A percentile compares a stretch with the other conserved stretches of the same genome.
Evolutionary conservation across 2,113 vertebrate genomes (phyloP).

Genomic region (Chunga burmeisteri): DNA sequence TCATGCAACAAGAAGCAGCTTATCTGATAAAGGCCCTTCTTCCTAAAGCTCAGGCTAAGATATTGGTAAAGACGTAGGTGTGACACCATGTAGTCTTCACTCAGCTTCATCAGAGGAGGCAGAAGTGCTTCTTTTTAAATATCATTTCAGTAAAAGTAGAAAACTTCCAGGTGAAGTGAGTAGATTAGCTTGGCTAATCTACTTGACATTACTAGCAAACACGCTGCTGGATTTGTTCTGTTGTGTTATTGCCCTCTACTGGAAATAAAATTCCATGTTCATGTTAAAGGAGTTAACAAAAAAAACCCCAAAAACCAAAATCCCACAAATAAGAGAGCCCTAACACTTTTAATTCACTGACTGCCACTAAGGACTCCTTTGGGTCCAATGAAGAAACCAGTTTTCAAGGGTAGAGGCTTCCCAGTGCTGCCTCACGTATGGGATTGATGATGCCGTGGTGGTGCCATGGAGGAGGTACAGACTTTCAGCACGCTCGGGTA

Average conservation of each 20-base stretch:
- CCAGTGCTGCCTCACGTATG: accelerated
- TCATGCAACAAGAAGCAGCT: background rate
- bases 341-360: background rate
- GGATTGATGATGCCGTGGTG: background rate
- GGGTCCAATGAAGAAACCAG: background rate
- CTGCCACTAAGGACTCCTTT: background rate
- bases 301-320: background rate
- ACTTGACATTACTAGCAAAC: background rate
- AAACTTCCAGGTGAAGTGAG: background rate
- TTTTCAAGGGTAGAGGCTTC: background rate
- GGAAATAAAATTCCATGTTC: background rate
- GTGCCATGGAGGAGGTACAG: background rate
- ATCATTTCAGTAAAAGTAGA: background rate
- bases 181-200: background rate
- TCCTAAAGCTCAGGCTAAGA: background rate
- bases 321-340: background rate
- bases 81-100: background rate
- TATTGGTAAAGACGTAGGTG: background rate
- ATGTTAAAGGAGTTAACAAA: background rate
- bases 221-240: background rate
- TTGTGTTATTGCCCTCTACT: slow-evolving; percentile 42
- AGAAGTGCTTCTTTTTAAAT: background rate
- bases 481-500: background rate
- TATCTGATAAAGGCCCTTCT: background rate
- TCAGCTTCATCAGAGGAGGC: background rate